These are phyloP conservation scores for Amblyopsis rosae DNA, from an alignment of 2,113 vertebrate species.

Conservation along the genomic window DNA sequence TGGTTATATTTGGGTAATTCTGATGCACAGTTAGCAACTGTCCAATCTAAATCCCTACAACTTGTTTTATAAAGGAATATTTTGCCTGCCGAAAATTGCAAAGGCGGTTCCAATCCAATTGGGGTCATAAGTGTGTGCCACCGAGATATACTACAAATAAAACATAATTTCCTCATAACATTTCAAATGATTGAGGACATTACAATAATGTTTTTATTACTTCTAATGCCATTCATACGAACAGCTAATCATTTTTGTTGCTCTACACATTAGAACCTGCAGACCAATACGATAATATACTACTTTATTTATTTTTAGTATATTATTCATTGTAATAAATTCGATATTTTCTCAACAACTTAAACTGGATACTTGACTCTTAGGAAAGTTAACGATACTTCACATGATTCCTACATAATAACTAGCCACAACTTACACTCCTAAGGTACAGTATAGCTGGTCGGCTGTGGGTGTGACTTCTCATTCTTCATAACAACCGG, in stretches of 20 bases:
- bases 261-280: neutral
- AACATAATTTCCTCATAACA: conserved; percentile 16
- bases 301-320: neutral
- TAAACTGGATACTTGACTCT: conserved; percentile 21
- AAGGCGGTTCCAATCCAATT: conserved; percentile 36
- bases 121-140: conserved; percentile 25
- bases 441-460: conserved; percentile 31
- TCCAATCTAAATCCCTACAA: too few species aligned
- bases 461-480: conserved; percentile 38
- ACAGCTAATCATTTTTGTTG: neutral
- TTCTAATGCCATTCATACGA: conserved; percentile 4
- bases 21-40: too few species aligned
- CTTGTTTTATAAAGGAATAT: too few species aligned
- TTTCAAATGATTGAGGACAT: conserved; percentile 24
- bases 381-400: conserved; percentile 12
- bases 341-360: conserved; percentile 11
- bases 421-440: conserved; percentile 13
- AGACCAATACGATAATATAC: neutral
- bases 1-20: too few species aligned
- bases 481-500: conserved; percentile 27
- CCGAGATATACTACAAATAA: conserved; percentile 28
- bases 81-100: conserved; percentile 30
- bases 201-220: conserved; percentile 16
- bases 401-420: conserved; percentile 33
- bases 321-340: too few species aligned